Conservation (phyloP, 1,140 invertebrate species). For the Whitmania pigra region DNA sequence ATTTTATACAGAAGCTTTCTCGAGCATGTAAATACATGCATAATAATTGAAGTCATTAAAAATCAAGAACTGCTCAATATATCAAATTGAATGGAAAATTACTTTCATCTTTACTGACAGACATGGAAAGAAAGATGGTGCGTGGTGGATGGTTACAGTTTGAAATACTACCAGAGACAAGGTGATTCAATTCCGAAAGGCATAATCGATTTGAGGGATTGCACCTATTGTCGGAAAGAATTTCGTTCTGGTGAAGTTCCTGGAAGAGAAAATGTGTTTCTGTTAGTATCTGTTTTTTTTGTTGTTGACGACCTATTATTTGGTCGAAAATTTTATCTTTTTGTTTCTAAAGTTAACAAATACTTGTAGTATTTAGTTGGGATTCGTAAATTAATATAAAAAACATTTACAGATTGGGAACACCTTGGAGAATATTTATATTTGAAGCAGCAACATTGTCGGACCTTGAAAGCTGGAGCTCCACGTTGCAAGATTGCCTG, state of each 20-base stretch:
- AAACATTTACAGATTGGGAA: constrained; percentile 4
- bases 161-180: not conserved
- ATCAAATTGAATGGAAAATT: too few species aligned
- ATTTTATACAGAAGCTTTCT: too few species aligned
- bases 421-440: not conserved
- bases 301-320: not conserved
- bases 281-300: not conserved
- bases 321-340: not conserved
- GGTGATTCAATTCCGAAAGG: not conserved
- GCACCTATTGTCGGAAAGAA: constrained; percentile 2
- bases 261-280: constrained; percentile 5
- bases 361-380: not conserved
- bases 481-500: not conserved
- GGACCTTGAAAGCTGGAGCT: not conserved
- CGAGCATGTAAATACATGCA: too few species aligned
- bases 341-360: not conserved
- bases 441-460: not conserved
- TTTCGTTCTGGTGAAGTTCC: not conserved
- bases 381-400: not conserved
- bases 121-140: constrained; percentile 9
- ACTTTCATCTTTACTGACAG: not conserved
- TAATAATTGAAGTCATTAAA: too few species aligned
- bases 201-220: constrained; percentile 5
- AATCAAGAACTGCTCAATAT: too few species aligned
- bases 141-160: not conserved